Evolutionary conservation across 2,113 vertebrate species (phyloP).

Genomic region (Anseranas semipalmata): DNA sequence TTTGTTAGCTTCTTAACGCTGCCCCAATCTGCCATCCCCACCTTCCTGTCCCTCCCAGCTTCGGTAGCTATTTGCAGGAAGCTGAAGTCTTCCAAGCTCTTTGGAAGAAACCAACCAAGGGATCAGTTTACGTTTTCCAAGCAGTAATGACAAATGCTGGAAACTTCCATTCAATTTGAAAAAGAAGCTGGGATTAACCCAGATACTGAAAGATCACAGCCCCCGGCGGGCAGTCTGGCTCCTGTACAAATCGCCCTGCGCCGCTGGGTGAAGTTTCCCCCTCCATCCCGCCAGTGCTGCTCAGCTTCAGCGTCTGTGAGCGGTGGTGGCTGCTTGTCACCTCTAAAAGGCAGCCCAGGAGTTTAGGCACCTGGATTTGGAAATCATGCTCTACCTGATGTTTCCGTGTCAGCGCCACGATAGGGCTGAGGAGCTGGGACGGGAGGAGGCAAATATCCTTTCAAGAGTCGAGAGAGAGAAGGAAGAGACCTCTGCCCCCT

Average conservation of each 20-base stretch:
- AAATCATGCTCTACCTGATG: not conserved
- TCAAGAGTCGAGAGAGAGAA: not conserved
- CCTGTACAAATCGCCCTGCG: not conserved
- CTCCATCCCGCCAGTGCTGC: not conserved
- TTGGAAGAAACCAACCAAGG: not conserved
- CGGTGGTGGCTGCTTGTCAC: not conserved
- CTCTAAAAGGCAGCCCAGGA: not conserved
- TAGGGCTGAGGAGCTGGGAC: not conserved
- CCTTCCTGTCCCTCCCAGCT: conserved; percentile 1
- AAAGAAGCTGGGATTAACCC: not conserved
- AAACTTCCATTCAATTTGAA: not conserved
- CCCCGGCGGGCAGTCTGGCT: not conserved
- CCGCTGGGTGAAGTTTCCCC: not conserved
- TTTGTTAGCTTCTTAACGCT: not conserved
- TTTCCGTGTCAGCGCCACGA: not conserved
- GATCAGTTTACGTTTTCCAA: not conserved
- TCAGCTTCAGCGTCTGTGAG: not conserved
- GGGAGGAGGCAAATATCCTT: not conserved
- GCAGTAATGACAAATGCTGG: conserved; percentile 9
- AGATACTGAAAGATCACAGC: not conserved
- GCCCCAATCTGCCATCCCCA: not conserved
- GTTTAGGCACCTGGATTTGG: not conserved
- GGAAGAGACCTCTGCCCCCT: not conserved
- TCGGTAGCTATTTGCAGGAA: not conserved
- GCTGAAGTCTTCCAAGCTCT: not conserved